These are phyloP conservation scores for Pristionchus mayeri DNA, from an alignment of 2,888 invertebrate species.

Conservation along the genomic window DNA sequence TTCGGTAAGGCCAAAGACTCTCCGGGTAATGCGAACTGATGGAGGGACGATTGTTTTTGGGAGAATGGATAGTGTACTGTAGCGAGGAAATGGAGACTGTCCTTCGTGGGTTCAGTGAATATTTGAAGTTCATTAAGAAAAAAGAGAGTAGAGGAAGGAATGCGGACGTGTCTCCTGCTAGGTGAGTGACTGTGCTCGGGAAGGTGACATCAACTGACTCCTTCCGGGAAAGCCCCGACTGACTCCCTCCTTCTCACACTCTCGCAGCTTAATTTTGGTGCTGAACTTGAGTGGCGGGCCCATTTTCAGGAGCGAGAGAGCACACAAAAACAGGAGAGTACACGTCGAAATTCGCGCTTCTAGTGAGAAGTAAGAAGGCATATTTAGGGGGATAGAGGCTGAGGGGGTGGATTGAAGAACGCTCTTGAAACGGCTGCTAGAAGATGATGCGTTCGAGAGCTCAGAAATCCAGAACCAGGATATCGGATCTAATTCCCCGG, in stretches of 20 bases:
- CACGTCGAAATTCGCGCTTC: neutral
- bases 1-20: slow-evolving; percentile 32
- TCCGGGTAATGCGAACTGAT: neutral
- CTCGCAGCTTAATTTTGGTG: slow-evolving; percentile 1
- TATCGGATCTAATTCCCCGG: neutral
- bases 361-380: neutral
- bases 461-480: neutral
- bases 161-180: too few species aligned
- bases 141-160: too few species aligned
- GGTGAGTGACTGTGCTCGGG: too few species aligned
- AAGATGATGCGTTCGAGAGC: too few species aligned
- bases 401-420: neutral
- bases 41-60: neutral
- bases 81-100: too few species aligned
- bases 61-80: too few species aligned
- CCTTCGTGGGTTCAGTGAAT: too few species aligned
- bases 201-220: neutral
- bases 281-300: slow-evolving; percentile 16
- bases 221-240: neutral
- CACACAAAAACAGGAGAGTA: neutral
- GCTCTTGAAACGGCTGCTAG: neutral
- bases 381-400: neutral
- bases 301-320: neutral
- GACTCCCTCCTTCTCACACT: too few species aligned
- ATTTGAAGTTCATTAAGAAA: too few species aligned